These are phyloP conservation scores for Bombus breviceps DNA, from an alignment of 1,140 invertebrate species.

Conservation along the genomic window DNA sequence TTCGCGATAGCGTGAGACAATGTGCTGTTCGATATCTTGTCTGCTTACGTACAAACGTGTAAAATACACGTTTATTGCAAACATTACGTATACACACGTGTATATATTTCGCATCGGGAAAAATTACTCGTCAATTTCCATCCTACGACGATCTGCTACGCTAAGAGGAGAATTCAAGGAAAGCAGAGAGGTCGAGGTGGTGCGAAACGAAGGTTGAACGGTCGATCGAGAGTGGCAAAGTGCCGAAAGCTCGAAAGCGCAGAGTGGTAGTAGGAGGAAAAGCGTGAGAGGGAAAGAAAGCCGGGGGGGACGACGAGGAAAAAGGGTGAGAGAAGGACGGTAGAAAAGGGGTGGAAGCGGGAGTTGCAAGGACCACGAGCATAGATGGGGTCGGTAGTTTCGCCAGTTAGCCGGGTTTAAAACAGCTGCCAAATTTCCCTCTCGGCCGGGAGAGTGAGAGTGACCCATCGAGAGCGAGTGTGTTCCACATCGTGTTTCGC, in stretches of 20 bases:
- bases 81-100: not conserved
- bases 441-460: constrained; percentile 81
- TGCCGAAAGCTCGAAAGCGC: constrained; percentile 24
- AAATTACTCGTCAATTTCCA: constrained; percentile 5
- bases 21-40: no score
- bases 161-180: no score
- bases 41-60: no score
- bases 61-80: no score
- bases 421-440: constrained; percentile 83
- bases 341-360: not conserved
- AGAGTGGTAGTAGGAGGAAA: constrained; percentile 26
- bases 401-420: constrained; percentile 79
- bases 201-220: not conserved
- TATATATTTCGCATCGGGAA: no score
- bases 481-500: constrained; percentile 75
- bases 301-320: constrained; percentile 13
- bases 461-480: constrained; percentile 81
- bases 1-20: no score
- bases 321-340: not conserved
- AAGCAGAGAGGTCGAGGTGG: not conserved
- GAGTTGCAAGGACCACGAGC: constrained; percentile 42
- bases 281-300: constrained; percentile 17
- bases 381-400: constrained; percentile 73
- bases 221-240: not conserved
- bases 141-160: not conserved